Evolutionary conservation across 2,888 invertebrate species (phyloP), one percentile per base, ranked within the genome.

Genomic region (Dendrolimus pini): DNA sequence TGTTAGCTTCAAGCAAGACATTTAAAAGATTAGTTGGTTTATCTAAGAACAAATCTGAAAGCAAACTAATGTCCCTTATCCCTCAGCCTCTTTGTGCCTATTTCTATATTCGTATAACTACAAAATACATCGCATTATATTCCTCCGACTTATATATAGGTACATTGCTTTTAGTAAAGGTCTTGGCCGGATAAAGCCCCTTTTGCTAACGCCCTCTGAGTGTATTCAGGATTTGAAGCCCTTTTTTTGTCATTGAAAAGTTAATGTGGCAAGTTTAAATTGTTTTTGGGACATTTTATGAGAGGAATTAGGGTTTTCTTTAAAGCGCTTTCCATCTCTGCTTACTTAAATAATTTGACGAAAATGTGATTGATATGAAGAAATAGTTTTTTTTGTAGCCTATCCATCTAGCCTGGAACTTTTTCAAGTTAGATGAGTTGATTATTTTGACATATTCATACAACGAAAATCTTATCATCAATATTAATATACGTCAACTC

Each of bases 201-300:
- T 67, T 66, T 71, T 70, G 65, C 62, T 59, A 8, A 59, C 60
- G 58, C 56, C 59, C 59, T 30, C 61, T 58, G 58, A 60, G 61
- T 69, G 61, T 62, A 63, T 65, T 65, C 56, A 62, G 62, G 62
- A 59, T 58, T 61, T 59, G 54, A 56, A 47, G 53, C 63, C 68
- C 58, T 65, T 73, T 72, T 30, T 71, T 73, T 68, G 66, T 64
- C 62, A 60, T 58, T 47, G 47, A 47, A 47, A 47, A 47, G 47
- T 47, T 47, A 47, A 47, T 56, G 7, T n/a, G 54, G 13, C 7
- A 14, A 12, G 41, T 55, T 53, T 41, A 9, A 18, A 13, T 18
- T 30, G 41, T 13, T 30, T 9, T 41, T 41, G 30, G n/a, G n/a
- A 47, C 12, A 47, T 47, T 47, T 9, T 47, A 12, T 30, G 30